Conservation (phyloP, 2,888 invertebrate species). For the Clusia tigrina region DNA sequence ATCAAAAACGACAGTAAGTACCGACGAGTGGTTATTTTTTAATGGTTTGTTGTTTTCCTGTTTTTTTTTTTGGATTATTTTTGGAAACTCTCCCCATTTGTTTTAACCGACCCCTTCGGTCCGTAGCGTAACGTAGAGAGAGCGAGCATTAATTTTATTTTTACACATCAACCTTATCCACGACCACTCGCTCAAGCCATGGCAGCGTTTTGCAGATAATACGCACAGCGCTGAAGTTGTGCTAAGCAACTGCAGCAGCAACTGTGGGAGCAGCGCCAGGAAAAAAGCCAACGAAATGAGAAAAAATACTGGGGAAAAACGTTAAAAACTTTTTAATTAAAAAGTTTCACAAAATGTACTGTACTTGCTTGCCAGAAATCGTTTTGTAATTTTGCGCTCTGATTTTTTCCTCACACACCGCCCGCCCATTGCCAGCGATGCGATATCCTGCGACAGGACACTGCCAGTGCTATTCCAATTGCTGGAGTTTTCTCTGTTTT, state of each 20-base stretch:
- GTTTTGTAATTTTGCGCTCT: conserved; percentile 27
- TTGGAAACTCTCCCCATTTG: no score
- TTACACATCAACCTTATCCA: neutral
- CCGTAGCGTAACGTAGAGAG: neutral
- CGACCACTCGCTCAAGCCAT: neutral
- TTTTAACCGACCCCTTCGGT: neutral
- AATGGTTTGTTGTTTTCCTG: conserved; percentile 15
- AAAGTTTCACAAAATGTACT: conserved; percentile 28
- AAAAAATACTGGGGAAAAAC: conserved; percentile 21
- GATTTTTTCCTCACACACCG: conserved; percentile 20
- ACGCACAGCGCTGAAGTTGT: neutral
- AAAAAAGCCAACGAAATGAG: neutral
- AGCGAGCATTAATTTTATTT: neutral
- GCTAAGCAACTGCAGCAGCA: no score
- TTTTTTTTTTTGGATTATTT: neutral
- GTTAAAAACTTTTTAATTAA: conserved; percentile 36
- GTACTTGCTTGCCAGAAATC: conserved; percentile 15
- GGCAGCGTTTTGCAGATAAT: conserved; percentile 18
- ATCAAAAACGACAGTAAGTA: conserved; percentile 24
- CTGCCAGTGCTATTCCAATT: neutral
- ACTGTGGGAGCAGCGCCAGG: neutral
- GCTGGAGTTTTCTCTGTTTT: neutral
- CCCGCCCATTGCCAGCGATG: neutral
- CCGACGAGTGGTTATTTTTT: neutral
- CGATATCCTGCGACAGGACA: no score